phyloP scores from a whole-genome alignment of 1,140 invertebrate species.

The Uloborus diversus region DNA sequence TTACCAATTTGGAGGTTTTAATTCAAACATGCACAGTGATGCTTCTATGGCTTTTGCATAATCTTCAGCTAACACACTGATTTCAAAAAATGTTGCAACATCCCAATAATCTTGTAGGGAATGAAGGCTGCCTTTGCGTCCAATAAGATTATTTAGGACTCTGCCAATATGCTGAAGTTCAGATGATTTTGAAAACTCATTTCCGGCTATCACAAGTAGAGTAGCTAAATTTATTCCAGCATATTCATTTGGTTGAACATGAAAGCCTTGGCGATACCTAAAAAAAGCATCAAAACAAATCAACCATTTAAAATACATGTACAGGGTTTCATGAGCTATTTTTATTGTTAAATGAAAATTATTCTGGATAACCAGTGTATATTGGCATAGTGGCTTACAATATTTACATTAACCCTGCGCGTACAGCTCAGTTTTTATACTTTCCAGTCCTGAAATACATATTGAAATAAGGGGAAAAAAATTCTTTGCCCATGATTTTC shows the following conservation, averaged over 20 bases:
- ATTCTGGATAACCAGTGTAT: too few relatives aligned
- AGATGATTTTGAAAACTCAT: slow-evolving; percentile 90
- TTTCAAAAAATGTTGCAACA: slow-evolving; percentile 99
- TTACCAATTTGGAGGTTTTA: slow-evolving; percentile 97
- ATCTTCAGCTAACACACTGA: slow-evolving; percentile 96
- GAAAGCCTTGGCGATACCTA: slow-evolving; percentile 95
- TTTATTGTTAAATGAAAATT: too few relatives aligned
- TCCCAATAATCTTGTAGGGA: slow-evolving; percentile 98
- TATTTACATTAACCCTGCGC: too few relatives aligned
- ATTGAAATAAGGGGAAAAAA: too few relatives aligned
- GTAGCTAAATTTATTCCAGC: slow-evolving; percentile 99
- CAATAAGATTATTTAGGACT: slow-evolving; percentile 96
- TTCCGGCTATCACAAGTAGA: slow-evolving; percentile 95
- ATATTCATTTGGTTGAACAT: slow-evolving; percentile 98
- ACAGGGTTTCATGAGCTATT: too few relatives aligned
- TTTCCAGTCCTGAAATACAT: too few relatives aligned
- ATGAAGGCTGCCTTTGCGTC: slow-evolving; percentile 93
- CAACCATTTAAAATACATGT: too few relatives aligned
- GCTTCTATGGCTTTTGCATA: slow-evolving; percentile 97
- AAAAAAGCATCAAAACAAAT: too few relatives aligned
- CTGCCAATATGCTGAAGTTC: slow-evolving; percentile 92
- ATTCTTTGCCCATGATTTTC: too few relatives aligned
- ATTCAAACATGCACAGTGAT: slow-evolving; percentile 97
- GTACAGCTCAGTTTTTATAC: too few relatives aligned
- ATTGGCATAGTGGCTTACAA: too few relatives aligned